A percentile compares a stretch with the other conserved stretches of the same genome.
phyloP scores from a whole-genome alignment of 2,797 vertebrate genomes.

The Brachymystax lenok region DNA sequence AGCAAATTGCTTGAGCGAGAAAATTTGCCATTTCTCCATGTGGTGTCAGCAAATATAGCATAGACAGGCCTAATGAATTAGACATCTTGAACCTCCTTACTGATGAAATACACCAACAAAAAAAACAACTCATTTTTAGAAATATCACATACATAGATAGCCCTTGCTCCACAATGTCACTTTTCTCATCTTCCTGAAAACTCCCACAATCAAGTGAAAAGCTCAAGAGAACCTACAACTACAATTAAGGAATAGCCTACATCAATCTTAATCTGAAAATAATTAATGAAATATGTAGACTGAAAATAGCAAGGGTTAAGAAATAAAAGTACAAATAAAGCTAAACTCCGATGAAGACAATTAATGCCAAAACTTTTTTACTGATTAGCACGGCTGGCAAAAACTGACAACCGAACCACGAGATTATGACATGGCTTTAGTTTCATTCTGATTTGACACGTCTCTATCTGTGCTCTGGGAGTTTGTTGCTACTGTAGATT shows the following conservation, averaged over 20 bases:
- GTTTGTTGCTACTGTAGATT: conserved; percentile 36
- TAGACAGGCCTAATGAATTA: conserved; percentile 26
- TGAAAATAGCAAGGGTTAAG: not conserved
- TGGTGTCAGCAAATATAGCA: conserved; percentile 38
- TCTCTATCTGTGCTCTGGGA: conserved; percentile 57
- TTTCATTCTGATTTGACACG: conserved; percentile 50
- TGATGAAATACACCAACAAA: conserved; percentile 41
- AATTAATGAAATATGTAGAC: conserved; percentile 54
- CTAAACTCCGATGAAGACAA: conserved; percentile 32
- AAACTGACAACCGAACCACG: conserved; percentile 27
- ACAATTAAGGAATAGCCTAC: conserved; percentile 27
- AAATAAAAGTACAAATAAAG: conserved; percentile 18
- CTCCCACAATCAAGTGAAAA: conserved; percentile 18
- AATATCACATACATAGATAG: conserved; percentile 23
- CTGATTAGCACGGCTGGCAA: conserved; percentile 23
- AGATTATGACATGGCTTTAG: conserved; percentile 47
- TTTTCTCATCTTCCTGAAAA: conserved; percentile 27
- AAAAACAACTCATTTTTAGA: conserved; percentile 14
- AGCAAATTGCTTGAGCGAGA: conserved; percentile 35
- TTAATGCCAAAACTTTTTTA: conserved; percentile 1
- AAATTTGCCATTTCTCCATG: conserved; percentile 19
- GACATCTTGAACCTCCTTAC: conserved; percentile 57
- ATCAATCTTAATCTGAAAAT: conserved; percentile 2
- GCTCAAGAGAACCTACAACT: conserved; percentile 18
- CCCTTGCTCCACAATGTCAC: conserved; percentile 35